phyloP scores from a whole-genome alignment of 2,888 invertebrate genomes.

The Drosophila sordidula region DNA sequence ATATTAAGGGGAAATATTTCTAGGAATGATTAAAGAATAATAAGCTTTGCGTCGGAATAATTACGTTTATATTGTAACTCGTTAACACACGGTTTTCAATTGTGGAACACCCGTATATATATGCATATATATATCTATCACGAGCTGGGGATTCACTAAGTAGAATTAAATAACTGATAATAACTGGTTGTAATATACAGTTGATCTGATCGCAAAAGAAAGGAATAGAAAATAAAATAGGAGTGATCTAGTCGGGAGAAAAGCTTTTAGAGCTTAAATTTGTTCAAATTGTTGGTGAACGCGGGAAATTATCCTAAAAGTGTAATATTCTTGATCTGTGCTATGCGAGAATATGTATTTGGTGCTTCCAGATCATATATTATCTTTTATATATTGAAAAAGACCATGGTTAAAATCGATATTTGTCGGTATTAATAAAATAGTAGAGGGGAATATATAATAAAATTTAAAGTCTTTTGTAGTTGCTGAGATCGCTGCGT shows the following conservation, averaged over 20 bases:
- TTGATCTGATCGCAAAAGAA: neutral
- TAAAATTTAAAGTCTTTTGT: no score
- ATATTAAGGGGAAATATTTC: neutral
- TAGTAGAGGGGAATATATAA: no score
- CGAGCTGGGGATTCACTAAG: constrained; percentile 1
- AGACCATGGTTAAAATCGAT: no score
- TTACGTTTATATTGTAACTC: neutral
- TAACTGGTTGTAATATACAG: neutral
- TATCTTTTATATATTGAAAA: no score
- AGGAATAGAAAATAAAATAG: neutral
- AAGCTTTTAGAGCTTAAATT: no score
- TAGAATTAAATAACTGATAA: neutral
- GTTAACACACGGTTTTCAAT: constrained; percentile 1
- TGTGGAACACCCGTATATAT: neutral
- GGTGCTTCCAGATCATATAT: no score
- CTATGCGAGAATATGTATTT: no score
- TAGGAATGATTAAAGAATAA: neutral
- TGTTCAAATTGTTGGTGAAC: no score
- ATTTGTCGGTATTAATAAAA: no score
- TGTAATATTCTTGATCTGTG: no score
- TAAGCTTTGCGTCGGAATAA: neutral
- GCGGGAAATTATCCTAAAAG: no score
- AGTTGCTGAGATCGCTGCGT: no score
- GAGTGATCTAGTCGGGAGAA: neutral
- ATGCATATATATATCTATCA: neutral